Evolutionary conservation across 37 sponge, comb jelly and placozoan species (phyloP), one percentile per base, ranked within the genome.

Genomic region (Chondrilla cf. caribensis): DNA sequence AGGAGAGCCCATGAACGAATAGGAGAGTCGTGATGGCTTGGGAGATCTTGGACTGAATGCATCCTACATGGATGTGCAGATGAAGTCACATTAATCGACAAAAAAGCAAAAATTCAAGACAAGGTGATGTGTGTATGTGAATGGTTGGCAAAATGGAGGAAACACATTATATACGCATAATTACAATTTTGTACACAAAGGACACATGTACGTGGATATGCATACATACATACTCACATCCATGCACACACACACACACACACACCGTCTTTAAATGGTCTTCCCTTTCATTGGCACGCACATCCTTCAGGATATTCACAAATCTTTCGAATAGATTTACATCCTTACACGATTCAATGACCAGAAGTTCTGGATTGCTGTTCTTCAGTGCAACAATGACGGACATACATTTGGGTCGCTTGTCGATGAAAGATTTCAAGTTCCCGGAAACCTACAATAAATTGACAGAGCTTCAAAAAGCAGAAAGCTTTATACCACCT

Each of bases 391-490:
- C 76, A 43, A 73, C 41, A 19, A 39, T 40, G 2, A 40, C 24
- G 0, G 76, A 14, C 25, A 4, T 2, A 40, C 40, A 21, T 43
- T 73, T 73, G 76, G 76, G 76, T 2, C 76, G 41, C 6, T 37
- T 37, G 76, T 73, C 76, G 2, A 37, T 5, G 3, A 73, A 38
- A 1, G 76, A 73, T 40, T 37, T 39, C 1, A 73, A 21, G 43
- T 73, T 73, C 24, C 76, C 76, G 11, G 76, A 40, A 29, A 67
- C 31, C 68, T 67, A 33, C n/a, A n/a, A n/a, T n/a, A n/a, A n/a
- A n/a, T n/a, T n/a, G n/a, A n/a, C n/a, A n/a, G n/a, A n/a, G n/a
- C n/a, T n/a, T n/a, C n/a, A n/a, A n/a, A n/a, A n/a, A n/a, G n/a
- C n/a, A n/a, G n/a, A n/a, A n/a, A n/a, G n/a, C n/a, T n/a, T n/a